Base-by-base conservation (phyloP, 1,140 invertebrate genomes). In the Cydia splendana region DNA sequence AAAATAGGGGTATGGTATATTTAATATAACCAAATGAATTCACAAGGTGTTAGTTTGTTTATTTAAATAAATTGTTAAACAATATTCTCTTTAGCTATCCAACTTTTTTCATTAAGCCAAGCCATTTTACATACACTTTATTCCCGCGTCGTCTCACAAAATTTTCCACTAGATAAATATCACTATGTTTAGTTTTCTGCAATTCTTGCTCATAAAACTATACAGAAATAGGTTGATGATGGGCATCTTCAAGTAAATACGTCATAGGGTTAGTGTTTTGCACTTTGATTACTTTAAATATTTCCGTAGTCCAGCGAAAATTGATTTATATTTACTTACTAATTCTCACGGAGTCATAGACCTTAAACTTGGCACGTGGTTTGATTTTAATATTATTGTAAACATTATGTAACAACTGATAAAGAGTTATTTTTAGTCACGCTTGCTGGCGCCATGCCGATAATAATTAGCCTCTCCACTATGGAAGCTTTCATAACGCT, bases 91-190 rank as follows among this genome's bases (percentile, higher is more conserved):
- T 30, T 30, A 30, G 30, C 30, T 30, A 65, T 65, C 62, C 62
- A 65, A 30, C 12, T 34, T 38, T 67, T 67, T 38, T 67, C 65
- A 38, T 67, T 34, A 67, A 38, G 6, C 65, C 65, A 13, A 65
- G 12, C 24, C 65, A 65, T 13, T 65, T 65, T 1, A 65, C 65
- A 65, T 65, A 28, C 0, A 65, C 65, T 30, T 30, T 65, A 15
- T 13, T 65, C 4, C 65, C 24, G 0, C 7, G 4, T 9, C 28
- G 65, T 65, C 15, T 65, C 18, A 65, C 30, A 30, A 65, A 24
- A 6, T 28, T 65, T 13, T 65, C 65, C 5, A 65, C 28, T 10
- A 65, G 65, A 13, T 65, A 65, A 65, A 65, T 30, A 13, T 65
- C 65, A 13, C 2, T 4, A 28, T 65, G 7, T 10, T 28, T 30